Evolutionary conservation across 2,113 vertebrate species (phyloP).

Genomic region (Burhinus oedicnemus): DNA sequence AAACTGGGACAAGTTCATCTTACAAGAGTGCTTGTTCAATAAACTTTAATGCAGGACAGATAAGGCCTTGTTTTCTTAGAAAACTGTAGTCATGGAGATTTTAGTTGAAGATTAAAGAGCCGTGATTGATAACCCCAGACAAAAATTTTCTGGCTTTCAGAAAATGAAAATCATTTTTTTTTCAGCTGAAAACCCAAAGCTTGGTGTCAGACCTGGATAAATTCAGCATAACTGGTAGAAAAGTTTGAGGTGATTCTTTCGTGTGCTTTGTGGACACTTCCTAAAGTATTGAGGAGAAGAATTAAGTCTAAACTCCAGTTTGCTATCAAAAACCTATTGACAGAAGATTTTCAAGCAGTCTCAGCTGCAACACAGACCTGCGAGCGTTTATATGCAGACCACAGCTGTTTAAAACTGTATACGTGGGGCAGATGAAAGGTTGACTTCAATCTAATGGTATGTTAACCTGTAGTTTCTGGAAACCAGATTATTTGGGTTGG

Average conservation of each 20-base stretch:
- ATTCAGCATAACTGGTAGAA: neutral
- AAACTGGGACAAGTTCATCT: neutral
- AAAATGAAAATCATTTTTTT: neutral
- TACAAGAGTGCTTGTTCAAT: neutral
- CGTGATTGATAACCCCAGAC: neutral
- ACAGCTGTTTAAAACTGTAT: conserved; percentile 14
- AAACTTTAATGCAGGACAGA: neutral
- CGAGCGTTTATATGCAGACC: neutral
- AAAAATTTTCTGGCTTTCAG: neutral
- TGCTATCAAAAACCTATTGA: neutral
- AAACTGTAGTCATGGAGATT: neutral
- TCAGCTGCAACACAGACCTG: conserved; percentile 17
- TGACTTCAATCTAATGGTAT: conserved; percentile 36
- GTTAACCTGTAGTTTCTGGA: conserved; percentile 18
- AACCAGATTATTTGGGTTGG: neutral
- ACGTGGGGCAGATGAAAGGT: neutral
- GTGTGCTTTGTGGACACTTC: neutral
- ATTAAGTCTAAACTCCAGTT: neutral
- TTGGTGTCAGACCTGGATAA: neutral
- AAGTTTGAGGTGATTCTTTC: neutral
- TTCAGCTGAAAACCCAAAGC: neutral
- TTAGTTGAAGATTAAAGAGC: neutral
- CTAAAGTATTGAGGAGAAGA: neutral
- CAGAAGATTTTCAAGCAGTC: neutral
- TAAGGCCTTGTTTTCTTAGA: neutral